A percentile compares a stretch with the other conserved stretches of the same genome.
phyloP scores from a whole-genome alignment of 2,888 invertebrate species.

The Margaritifera margaritifera region DNA sequence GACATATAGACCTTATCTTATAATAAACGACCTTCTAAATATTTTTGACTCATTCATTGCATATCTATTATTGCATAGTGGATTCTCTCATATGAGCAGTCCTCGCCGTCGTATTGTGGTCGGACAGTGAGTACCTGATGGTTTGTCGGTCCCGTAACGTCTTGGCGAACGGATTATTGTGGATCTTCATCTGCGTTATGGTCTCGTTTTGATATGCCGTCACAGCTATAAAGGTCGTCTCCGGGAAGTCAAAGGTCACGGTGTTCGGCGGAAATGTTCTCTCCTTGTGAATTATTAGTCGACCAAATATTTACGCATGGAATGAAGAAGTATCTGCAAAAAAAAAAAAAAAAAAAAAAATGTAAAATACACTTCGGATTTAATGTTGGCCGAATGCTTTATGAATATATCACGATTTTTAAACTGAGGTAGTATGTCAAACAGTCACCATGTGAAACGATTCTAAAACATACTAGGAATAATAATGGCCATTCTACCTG shows the following conservation, averaged over 20 bases:
- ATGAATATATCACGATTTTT: background rate
- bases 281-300: background rate
- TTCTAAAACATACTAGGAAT: too few relatives aligned
- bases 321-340: constrained; percentile 50
- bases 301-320: constrained; percentile 54
- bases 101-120: too few relatives aligned
- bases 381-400: background rate
- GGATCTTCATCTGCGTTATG: constrained; percentile 56
- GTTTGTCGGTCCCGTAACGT: constrained; percentile 54
- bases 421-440: too few relatives aligned
- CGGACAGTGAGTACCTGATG: too few relatives aligned
- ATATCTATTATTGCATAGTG: too few relatives aligned
- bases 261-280: background rate
- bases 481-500: too few relatives aligned
- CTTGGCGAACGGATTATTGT: constrained; percentile 58
- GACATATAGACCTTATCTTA: too few relatives aligned
- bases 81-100: too few relatives aligned
- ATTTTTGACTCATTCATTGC: too few relatives aligned
- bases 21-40: too few relatives aligned
- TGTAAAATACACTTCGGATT: background rate
- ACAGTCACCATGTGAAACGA: too few relatives aligned
- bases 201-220: constrained; percentile 55
- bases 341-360: constrained; percentile 1
- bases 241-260: constrained; percentile 34
- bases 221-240: constrained; percentile 51